Percentiles rank a stretch among this genome's conserved stretches.
Evolutionary conservation across 2,113 vertebrate genomes (phyloP).

Genomic region (Ptychochromis oligacanthus): DNA sequence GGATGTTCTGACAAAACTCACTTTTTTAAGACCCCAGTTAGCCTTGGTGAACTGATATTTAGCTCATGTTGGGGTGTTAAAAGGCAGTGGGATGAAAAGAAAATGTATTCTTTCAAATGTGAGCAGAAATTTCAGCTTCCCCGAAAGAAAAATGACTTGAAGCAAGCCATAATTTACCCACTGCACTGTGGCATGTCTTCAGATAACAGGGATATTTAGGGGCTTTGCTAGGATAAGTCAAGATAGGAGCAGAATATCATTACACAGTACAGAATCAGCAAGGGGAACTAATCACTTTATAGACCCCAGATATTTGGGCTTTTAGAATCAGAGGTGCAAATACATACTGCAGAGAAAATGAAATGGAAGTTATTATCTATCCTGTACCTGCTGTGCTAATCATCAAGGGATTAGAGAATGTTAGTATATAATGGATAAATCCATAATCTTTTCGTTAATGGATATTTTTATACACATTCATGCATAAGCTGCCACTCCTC

Average conservation of each 20-base stretch:
- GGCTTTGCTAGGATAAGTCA: conserved; percentile 27
- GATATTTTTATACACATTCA: conserved; percentile 21
- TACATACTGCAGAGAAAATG: background rate
- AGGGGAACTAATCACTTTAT: conserved; percentile 48
- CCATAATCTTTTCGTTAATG: conserved; percentile 15
- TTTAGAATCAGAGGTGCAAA: conserved; percentile 9
- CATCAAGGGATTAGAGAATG: conserved; percentile 34
- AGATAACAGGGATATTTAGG: conserved; percentile 20
- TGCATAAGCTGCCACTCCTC: background rate
- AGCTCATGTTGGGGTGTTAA: background rate
- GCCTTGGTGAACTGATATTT: background rate
- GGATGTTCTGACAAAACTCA: background rate
- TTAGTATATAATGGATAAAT: conserved; percentile 27
- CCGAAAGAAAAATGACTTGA: background rate
- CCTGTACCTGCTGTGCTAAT: conserved; percentile 24
- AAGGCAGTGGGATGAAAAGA: background rate
- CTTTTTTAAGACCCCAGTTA: background rate
- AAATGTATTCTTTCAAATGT: background rate
- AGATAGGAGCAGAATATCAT: conserved; percentile 38
- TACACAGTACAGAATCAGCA: conserved; percentile 12
- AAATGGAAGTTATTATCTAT: conserved; percentile 10
- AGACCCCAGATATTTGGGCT: conserved; percentile 13
- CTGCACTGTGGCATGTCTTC: background rate
- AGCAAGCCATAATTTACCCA: conserved; percentile 20
- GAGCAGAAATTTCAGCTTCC: background rate